Base-by-base conservation (phyloP, 2,113 vertebrate species). In the Petromus typicus region DNA sequence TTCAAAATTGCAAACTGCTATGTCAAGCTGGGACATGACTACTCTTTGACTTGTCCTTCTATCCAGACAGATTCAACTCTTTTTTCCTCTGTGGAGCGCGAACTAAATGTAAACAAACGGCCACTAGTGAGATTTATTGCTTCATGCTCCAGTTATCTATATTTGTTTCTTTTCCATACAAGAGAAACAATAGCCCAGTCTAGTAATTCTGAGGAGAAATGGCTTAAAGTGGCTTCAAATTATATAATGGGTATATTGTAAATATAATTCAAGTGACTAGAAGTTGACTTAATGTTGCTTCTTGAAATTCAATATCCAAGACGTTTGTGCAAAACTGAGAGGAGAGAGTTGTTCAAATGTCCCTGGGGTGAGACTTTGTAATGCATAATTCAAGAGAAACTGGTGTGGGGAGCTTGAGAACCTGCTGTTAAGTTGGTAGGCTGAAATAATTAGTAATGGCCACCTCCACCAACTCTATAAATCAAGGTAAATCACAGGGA, bases 361-460 rank as follows among this genome's bases (percentile, higher is more conserved):
- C 57, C 86, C 37, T 89, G 30, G 43, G 25, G 90, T 43, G 27
- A 94, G 23, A 25, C 18, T 92, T 93, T 89, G 30, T 63, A 86
- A 59, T 71, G 57, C n/a, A 32, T 56, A 95, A 93, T 95, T 95
- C 48, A 86, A 85, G 78, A 88, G 71, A 88, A 93, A 82, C 18
- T 86, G 32, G 32, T 69, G 3, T 54, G 14, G 79, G 45, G 40
- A 88, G 54, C 64, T 93, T 81, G 25, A 17, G 9, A 37, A 45
- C 37, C n/a, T 32, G 37, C 75, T 91, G 59, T 32, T 82, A 57
- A 90, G 23, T 73, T 92, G 76, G 71, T 59, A 91, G 54, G 51
- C 59, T 56, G 85, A 94, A 95, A 73, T 89, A 91, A 91, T 90
- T 85, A 78, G 59, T 57, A 86, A 91, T 45, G 64, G 18, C 54